Evolutionary conservation across 2,113 vertebrate species (phyloP), one percentile per base, ranked within the genome.

Genomic region (Myiozetetes cayanensis): DNA sequence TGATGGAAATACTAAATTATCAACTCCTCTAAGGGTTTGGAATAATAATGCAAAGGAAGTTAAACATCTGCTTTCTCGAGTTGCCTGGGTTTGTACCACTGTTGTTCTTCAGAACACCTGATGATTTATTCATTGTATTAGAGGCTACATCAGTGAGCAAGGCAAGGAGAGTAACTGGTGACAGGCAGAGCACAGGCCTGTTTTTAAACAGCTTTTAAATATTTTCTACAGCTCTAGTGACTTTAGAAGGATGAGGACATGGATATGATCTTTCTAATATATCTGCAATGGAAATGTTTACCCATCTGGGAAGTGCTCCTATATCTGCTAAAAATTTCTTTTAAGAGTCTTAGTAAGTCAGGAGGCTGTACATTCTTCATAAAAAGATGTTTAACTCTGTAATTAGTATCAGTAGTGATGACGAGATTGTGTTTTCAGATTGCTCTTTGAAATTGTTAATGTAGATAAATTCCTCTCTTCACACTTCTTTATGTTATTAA

Each of bases 81-180:
- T 93, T 90, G 84, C 90, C 55, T 90, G 96, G 73, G 92, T 87
- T 87, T 84, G 21, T 75, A 67, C 47, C 33, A 75, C 70, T 31
- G 8, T 74, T 85, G 39, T 89, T 92, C 58, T 94, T 88, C 68
- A 68, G 59, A 81, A 50, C 9, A 4, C 63, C 58, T 93, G 53
- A 94, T 94, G 87, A 94, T 96, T 96, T 97, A 97, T 97, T 97
- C 87, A 96, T 94, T 58, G n/a, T 58, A 17, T 93, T 95, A 95
- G 56, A 49, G 68, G 12, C 81, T 88, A 72, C 75, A 76, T 93
- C 84, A 92, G 63, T 95, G 90, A 96, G 61, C 90, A 92, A 71
- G 63, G 58, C 46, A 31, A 20, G 28, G 61, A 66, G 35, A 88
- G 50, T 35, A 80, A n/a, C 44, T 73, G 76, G 46, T 62, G 74